Percentiles rank a stretch among this genome's conserved stretches.
These are phyloP conservation scores for Gisinianus flammeolus DNA, from an alignment of 2,888 invertebrate species.

Conservation along the genomic window DNA sequence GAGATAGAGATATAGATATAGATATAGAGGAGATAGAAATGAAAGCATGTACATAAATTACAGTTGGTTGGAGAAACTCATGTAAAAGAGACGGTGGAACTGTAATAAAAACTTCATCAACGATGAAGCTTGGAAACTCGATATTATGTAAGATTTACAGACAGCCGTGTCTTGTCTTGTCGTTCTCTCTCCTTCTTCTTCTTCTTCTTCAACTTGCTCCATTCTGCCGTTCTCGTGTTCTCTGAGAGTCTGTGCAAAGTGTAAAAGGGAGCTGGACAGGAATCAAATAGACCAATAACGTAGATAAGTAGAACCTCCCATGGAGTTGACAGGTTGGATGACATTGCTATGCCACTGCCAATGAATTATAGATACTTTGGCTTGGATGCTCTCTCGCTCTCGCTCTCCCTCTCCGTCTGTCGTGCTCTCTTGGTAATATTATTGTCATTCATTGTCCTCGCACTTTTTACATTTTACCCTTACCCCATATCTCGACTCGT, in stretches of 20 bases:
- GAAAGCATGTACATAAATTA: constrained; percentile 22
- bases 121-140: constrained; percentile 10
- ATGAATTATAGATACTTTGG: constrained; percentile 34
- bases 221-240: not conserved
- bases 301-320: constrained; percentile 38
- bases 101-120: constrained; percentile 40
- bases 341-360: constrained; percentile 37
- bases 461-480: constrained; percentile 1
- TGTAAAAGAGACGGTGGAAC: constrained; percentile 18
- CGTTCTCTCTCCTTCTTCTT: not conserved
- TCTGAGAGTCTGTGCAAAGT: constrained; percentile 6
- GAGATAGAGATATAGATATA: too few species aligned
- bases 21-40: too few species aligned
- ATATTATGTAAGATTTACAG: constrained; percentile 38
- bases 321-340: constrained; percentile 40
- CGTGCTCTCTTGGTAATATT: not conserved
- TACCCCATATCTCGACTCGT: too few species aligned
- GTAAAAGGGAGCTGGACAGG: constrained; percentile 15
- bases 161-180: not conserved
- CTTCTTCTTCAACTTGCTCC: too few species aligned
- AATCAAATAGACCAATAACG: constrained; percentile 44
- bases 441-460: constrained; percentile 17
- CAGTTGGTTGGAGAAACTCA: not conserved
- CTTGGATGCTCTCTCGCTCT: not conserved
- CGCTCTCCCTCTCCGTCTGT: not conserved